These are phyloP conservation scores for Sinodicranocentrus sp. DNA, from an alignment of 2,888 invertebrate genomes.

Conservation along the genomic window DNA sequence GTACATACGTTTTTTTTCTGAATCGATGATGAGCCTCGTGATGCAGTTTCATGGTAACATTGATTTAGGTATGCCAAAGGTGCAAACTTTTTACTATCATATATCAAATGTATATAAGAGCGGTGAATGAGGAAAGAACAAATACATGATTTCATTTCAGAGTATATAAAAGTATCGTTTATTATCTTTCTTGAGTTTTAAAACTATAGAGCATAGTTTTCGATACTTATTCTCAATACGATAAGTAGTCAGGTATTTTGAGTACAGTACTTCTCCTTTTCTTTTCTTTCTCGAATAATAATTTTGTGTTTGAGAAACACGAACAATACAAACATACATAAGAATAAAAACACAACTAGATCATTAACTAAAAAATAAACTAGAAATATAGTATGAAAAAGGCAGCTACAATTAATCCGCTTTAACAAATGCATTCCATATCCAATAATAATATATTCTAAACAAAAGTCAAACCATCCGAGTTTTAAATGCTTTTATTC, in stretches of 20 bases:
- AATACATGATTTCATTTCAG: too few relatives aligned
- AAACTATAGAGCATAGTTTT: conserved; percentile 63
- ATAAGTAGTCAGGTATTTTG: conserved; percentile 63
- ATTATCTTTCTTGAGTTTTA: conserved; percentile 47
- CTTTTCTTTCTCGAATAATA: background rate
- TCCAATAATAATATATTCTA: background rate
- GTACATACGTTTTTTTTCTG: too few relatives aligned
- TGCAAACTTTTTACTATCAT: too few relatives aligned
- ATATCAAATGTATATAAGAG: too few relatives aligned
- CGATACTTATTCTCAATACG: conserved; percentile 6
- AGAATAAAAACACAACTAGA: background rate
- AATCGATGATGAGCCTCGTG: too few relatives aligned
- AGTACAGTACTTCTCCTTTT: conserved; percentile 57
- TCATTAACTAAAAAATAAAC: background rate
- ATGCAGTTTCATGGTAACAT: too few relatives aligned
- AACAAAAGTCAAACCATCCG: too few relatives aligned
- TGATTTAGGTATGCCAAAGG: too few relatives aligned
- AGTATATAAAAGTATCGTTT: conserved; percentile 62
- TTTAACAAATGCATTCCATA: background rate
- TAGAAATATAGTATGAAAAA: conserved; percentile 9
- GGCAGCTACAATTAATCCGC: background rate
- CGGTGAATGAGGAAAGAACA: too few relatives aligned
- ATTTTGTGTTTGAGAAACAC: conserved; percentile 24
- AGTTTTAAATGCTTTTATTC: too few relatives aligned
- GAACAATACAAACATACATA: background rate